A percentile compares a stretch with the other conserved stretches of the same genome.
Evolutionary conservation across 2,888 invertebrate genomes (phyloP).

Genomic region (Pardosa pseudoannulata): DNA sequence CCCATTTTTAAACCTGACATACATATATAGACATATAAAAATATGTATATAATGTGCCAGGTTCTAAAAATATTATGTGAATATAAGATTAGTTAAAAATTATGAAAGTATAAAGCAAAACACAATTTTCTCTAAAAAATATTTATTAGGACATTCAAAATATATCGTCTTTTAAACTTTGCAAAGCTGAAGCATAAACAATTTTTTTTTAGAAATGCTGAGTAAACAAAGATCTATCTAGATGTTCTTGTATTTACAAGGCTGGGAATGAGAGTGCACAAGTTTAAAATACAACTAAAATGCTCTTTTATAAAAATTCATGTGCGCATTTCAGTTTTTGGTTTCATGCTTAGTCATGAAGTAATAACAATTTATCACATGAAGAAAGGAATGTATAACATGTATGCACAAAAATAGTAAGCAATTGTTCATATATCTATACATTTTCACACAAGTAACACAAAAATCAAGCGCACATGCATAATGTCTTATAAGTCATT

Average conservation of each 20-base stretch:
- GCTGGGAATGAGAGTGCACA: neutral
- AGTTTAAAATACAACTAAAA: neutral
- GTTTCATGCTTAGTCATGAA: neutral
- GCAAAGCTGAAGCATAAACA: neutral
- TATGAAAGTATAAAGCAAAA: too few relatives aligned
- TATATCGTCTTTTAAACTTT: neutral
- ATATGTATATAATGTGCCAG: too few relatives aligned
- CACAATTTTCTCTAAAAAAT: neutral
- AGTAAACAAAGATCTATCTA: neutral
- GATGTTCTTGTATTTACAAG: neutral
- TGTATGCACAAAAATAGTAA: too few relatives aligned
- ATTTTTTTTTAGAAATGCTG: neutral
- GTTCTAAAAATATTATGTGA: too few relatives aligned
- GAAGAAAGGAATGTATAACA: neutral
- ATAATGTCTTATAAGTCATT: too few relatives aligned
- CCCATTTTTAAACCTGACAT: too few relatives aligned
- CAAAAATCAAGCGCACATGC: too few relatives aligned
- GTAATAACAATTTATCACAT: neutral
- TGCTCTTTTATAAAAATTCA: neutral
- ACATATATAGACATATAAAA: too few relatives aligned
- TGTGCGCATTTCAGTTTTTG: neutral
- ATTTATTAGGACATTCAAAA: neutral
- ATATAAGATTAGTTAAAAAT: too few relatives aligned
- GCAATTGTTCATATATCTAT: too few relatives aligned
- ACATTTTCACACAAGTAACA: too few relatives aligned